A percentile compares a stretch with the other conserved stretches of the same genome.
These are phyloP conservation scores for Notolabrus celidotus DNA, from an alignment of 2,797 vertebrate genomes.

Conservation along the genomic window DNA sequence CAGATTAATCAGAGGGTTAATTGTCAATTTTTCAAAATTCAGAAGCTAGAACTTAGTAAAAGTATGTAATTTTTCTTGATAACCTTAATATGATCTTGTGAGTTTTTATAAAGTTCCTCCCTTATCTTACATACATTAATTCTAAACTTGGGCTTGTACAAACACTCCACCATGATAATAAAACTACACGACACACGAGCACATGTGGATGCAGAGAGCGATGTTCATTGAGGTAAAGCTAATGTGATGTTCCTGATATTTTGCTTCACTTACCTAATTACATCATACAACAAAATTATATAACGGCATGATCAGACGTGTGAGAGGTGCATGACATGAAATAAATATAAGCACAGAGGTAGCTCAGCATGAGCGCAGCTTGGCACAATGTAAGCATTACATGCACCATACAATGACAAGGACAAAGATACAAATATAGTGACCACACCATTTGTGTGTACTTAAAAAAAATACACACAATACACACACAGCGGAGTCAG, in stretches of 20 bases:
- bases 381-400: slow-evolving; percentile 14
- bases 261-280: background rate
- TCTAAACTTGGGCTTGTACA: background rate
- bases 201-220: background rate
- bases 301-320: background rate
- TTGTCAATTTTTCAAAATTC: no score
- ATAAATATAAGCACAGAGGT: slow-evolving; percentile 11
- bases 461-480: background rate
- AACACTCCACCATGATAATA: background rate
- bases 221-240: background rate
- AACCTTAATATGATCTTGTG: no score
- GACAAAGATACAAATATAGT: slow-evolving; percentile 30
- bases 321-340: background rate
- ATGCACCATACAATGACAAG: slow-evolving; percentile 10
- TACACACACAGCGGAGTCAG: slow-evolving; percentile 8
- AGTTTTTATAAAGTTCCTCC: no score
- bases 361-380: slow-evolving; percentile 22
- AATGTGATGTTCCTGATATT: slow-evolving; percentile 4
- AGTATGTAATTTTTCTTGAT: background rate
- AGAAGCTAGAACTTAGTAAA: no score
- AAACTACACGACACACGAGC: background rate
- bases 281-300: background rate
- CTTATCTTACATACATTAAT: background rate
- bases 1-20: no score
- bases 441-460: background rate